Percentiles rank a stretch among this genome's conserved stretches.
Conservation (phyloP, 2,888 invertebrate species). For the Tipula vernalis region DNA sequence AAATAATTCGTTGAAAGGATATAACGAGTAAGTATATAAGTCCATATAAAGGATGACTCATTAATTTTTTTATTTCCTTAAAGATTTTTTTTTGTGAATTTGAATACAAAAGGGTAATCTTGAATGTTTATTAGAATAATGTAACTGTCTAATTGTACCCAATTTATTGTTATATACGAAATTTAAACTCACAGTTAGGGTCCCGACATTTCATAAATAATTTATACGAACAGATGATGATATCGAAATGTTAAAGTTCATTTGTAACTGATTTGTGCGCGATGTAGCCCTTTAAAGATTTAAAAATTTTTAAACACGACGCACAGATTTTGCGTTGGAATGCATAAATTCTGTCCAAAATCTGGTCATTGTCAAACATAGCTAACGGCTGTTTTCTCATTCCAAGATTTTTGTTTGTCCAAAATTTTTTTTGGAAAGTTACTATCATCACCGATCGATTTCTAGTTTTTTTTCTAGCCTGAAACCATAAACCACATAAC, state of each 20-base stretch:
- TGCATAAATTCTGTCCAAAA: background rate
- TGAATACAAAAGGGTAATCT: background rate
- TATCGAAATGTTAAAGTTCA: background rate
- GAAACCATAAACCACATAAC: background rate
- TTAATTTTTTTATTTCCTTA: background rate
- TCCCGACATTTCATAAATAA: background rate
- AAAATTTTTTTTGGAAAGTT: background rate
- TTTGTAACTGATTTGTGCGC: background rate
- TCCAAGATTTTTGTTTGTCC: background rate
- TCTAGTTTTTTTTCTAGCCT: background rate
- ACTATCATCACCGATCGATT: background rate
- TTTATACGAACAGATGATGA: background rate
- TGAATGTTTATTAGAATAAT: background rate
- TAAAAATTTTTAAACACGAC: background rate
- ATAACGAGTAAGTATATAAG: no score
- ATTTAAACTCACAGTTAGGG: background rate
- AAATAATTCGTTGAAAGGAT: background rate
- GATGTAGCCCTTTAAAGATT: background rate
- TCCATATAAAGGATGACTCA: background rate
- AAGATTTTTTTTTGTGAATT: background rate
- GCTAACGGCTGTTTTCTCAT: background rate
- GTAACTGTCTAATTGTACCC: background rate
- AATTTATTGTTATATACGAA: background rate
- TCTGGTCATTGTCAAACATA: background rate
- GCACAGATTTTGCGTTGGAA: background rate